phyloP scores from a whole-genome alignment of 2,888 invertebrate genomes.

The Scaptomyza reducta region DNA sequence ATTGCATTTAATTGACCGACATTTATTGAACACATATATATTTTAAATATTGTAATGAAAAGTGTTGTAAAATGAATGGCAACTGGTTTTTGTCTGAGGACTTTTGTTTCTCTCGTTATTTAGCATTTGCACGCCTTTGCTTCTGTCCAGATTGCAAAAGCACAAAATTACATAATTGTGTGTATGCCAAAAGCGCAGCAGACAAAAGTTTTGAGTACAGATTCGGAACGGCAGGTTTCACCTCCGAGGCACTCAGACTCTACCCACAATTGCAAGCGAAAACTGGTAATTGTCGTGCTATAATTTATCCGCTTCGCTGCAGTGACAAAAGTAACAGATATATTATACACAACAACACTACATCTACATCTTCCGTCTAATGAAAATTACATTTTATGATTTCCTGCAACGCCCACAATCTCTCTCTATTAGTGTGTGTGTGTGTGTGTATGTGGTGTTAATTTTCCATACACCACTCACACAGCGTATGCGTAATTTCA shows the following conservation, averaged over 20 bases:
- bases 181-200: constrained; percentile 25
- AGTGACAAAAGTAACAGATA: constrained; percentile 60
- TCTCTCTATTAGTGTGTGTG: constrained; percentile 1
- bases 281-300: constrained; percentile 61
- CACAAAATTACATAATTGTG: constrained; percentile 64
- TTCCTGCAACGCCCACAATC: constrained; percentile 68
- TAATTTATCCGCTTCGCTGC: constrained; percentile 45
- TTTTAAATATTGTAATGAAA: constrained; percentile 27
- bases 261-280: constrained; percentile 59
- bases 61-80: constrained; percentile 32
- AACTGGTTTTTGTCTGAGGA: constrained; percentile 23
- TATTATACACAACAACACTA: constrained; percentile 30
- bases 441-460: constrained; percentile 17
- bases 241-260: constrained; percentile 66
- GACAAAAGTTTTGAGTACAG: constrained; percentile 15
- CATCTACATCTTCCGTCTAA: constrained; percentile 69
- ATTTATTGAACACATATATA: constrained; percentile 36
- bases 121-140: constrained; percentile 7
- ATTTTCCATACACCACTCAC: constrained; percentile 48
- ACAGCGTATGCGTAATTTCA: constrained; percentile 61
- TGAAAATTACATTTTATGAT: constrained; percentile 70
- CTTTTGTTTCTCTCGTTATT: constrained; percentile 38
- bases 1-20: constrained; percentile 54
- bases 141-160: constrained; percentile 29
- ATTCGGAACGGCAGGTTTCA: constrained; percentile 39